Base-by-base conservation (phyloP, 37 sponge, comb jelly and placozoan species). In the Eunapius fragilis region DNA sequence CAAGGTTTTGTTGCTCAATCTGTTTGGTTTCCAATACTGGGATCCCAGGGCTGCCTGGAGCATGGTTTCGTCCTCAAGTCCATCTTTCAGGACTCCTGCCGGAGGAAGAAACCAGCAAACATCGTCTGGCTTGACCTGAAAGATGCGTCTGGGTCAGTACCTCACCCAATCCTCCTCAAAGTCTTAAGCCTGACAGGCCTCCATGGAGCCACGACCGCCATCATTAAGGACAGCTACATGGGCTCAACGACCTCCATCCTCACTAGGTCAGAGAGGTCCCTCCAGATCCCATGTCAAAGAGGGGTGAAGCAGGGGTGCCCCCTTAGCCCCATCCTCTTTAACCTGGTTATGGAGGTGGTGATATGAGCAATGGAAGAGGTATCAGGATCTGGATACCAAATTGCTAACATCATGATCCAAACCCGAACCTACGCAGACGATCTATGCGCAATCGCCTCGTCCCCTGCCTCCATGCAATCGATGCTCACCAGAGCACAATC, bases 221-320 rank as follows among this genome's bases (percentile, higher is more conserved):
- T 77, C 19, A 37, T 77, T 7, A 3, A 13, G 2, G 78, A 77
- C 33, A 77, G 35, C 47, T 77, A 77, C 78, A 41, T 19, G 1
- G 47, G 19, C 47, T 77, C 78, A 0, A 41, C 78, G 37, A 41
- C 19, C 12, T 28, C 24, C 10, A 48, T 77, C 14, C 27, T 17
- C 1, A 37, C 24, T 7, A 48, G 0, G 2, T 19, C 10, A 48
- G 12, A 2, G 17, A 23, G 12, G 2, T 48, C 24, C 12, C 9
- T 36, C 38, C 35, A n/a, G 25, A 77, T 77, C 45, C 41, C 9
- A 0, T 37, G 34, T 11, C 3, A 76, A 3, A 76, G 34, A 35
- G 77, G 77, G 7, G 77, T 76, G 7, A 76, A 76, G 34, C 77
- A 76, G 11, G 77, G 77, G 6, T 76, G 78, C 33, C 78, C 78